A percentile compares a stretch with the other conserved stretches of the same genome.
phyloP scores from a whole-genome alignment of 1,140 invertebrate species.

The Anadara kagoshimensis region DNA sequence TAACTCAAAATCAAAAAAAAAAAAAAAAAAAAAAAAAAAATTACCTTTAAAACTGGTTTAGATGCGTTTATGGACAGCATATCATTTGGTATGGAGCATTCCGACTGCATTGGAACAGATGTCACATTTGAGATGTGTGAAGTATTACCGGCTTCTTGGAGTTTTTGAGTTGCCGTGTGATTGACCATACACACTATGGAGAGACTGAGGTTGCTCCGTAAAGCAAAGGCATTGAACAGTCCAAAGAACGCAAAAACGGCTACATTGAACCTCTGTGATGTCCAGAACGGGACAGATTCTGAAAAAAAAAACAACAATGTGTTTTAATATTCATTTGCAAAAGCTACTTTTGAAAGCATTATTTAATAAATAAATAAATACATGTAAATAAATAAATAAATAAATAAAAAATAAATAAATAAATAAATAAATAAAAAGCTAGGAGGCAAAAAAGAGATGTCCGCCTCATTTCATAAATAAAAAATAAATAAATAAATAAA shows the following conservation, averaged over 20 bases:
- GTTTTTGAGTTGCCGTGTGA: constrained; percentile 30
- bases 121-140: background rate
- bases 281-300: constrained; percentile 59
- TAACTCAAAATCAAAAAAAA: no score
- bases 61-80: background rate
- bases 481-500: no score
- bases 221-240: constrained; percentile 54
- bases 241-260: constrained; percentile 58
- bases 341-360: no score
- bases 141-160: background rate
- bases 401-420: no score
- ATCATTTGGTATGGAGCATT: background rate
- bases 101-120: background rate
- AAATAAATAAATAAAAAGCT: no score
- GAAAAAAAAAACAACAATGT: background rate
- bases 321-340: background rate
- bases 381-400: no score
- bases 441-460: no score
- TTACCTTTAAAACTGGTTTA: background rate
- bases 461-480: no score
- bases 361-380: no score
- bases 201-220: constrained; percentile 88
- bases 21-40: background rate
- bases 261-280: constrained; percentile 50
- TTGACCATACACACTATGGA: constrained; percentile 89